Base-by-base conservation (phyloP, 2,113 vertebrate species). In the Marmota flaviventris region DNA sequence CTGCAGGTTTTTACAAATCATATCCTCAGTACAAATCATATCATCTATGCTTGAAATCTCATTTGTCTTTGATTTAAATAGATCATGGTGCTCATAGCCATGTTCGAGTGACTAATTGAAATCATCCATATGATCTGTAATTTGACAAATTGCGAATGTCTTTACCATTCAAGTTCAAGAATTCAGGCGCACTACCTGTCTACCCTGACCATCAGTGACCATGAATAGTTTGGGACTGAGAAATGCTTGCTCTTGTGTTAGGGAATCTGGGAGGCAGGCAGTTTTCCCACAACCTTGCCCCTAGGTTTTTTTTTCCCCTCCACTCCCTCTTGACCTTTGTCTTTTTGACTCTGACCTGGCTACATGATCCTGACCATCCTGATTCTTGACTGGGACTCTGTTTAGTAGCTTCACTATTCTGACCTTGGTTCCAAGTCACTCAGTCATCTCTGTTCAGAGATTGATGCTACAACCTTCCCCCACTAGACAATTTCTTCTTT, bases 51-150 rank as follows among this genome's bases (percentile, higher is more conserved):
- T 85, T 78, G 20, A 32, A 82, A 73, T 94, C 8, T 84, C 20
- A 45, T 82, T 91, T 91, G 2, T 92, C 20, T 83, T 45, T 94
- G 25, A 58, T 65, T 92, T 93, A 91, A 89, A 67, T 61, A 53
- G 20, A 16, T 56, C 2, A 24, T 39, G 39, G 1, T 61, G 4
- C 1, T 11, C 89, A 82, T 78, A 67, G 34, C 13, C 72, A 13
- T 34, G 25, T 78, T 89, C 93, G 12, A 37, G 17, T 34, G 7
- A 3, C 4, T 82, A 42, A 58, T 45, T 34, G 11, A 13, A 39
- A 73, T 56, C 37, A 73, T 56, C 24, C 29, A 11, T 37, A 79
- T 75, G 9, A 34, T 65, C 16, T 34, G 2, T 81, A 81, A n/a
- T 51, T 83, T 42, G 25, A 51, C 7, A 56, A 61, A 51, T 37